phyloP scores from a whole-genome alignment of 2,888 invertebrate species.

The Julus scanicus region DNA sequence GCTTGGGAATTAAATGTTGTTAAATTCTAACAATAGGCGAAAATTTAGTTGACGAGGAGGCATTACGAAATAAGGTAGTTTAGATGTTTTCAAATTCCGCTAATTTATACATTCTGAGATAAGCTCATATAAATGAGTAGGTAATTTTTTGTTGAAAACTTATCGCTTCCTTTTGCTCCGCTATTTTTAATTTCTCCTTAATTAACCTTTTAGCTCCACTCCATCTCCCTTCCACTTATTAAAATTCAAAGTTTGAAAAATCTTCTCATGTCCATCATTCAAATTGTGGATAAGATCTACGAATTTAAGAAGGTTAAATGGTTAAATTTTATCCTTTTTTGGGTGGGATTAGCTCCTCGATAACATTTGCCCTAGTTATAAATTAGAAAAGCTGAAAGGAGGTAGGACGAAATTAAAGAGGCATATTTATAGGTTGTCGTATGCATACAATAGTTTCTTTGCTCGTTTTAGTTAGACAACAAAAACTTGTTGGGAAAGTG shows the following conservation, averaged over 20 bases:
- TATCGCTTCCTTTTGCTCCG: neutral
- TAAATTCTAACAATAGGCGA: too few relatives aligned
- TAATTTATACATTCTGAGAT: neutral
- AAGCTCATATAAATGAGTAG: neutral
- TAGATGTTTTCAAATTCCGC: neutral
- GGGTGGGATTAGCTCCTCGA: neutral
- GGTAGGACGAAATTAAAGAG: neutral
- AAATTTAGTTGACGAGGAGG: too few relatives aligned
- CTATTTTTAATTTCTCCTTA: neutral
- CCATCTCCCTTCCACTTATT: neutral
- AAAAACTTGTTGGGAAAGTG: neutral
- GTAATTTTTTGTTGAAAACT: neutral
- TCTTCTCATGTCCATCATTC: neutral
- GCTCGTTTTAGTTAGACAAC: neutral
- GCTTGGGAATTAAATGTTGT: too few relatives aligned
- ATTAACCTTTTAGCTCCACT: neutral
- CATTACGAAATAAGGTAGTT: neutral
- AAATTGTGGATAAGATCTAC: neutral
- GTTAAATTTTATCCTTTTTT: constrained; percentile 13
- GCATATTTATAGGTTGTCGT: neutral
- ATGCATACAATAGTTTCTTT: neutral
- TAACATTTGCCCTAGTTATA: neutral
- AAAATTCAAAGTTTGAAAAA: neutral
- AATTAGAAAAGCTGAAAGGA: neutral
- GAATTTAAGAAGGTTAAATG: constrained; percentile 21